These are phyloP conservation scores for Actinopyga echinites DNA, from an alignment of 53 echinoderm and acorn worm species.

Conservation along the genomic window DNA sequence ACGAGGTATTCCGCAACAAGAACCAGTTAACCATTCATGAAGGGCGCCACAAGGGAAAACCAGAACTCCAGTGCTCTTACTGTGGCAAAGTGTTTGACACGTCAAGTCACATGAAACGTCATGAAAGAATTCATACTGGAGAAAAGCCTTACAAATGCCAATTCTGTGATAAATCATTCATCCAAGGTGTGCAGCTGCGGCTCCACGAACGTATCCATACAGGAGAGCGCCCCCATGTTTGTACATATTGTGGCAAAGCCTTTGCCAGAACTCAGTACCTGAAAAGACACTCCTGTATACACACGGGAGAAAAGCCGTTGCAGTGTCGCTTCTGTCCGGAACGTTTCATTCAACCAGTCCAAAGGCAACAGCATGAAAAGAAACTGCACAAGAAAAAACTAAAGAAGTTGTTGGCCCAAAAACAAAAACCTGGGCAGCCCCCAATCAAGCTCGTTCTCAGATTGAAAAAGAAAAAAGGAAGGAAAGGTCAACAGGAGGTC, in stretches of 20 bases:
- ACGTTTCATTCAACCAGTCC: constrained; percentile 39
- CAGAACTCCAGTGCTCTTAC: constrained; percentile 33
- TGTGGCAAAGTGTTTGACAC: constrained; percentile 41
- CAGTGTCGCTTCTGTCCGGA: constrained; percentile 33
- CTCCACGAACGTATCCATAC: constrained; percentile 41
- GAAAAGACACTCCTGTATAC: constrained; percentile 41
- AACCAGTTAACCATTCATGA: constrained; percentile 43
- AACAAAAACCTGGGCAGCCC: constrained; percentile 34
- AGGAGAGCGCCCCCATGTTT: constrained; percentile 41
- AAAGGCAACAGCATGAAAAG: constrained; percentile 42
- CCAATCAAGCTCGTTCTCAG: constrained; percentile 45
- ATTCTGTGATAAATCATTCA: constrained; percentile 39
- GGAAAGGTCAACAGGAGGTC: constrained; percentile 27
- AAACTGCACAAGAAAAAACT: constrained; percentile 43
- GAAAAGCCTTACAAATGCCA: constrained; percentile 48
- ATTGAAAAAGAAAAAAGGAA: constrained; percentile 40
- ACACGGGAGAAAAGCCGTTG: constrained; percentile 41
- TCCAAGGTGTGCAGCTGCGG: constrained; percentile 45
- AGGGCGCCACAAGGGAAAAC: constrained; percentile 43
- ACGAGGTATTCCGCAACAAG: constrained; percentile 37
- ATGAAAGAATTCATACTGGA: constrained; percentile 36
- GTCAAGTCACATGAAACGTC: constrained; percentile 39
- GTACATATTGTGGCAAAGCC: constrained; percentile 26
- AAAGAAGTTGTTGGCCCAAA: constrained; percentile 42
- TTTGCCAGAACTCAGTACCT: constrained; percentile 39